Base-by-base conservation (phyloP, 2,888 invertebrate genomes). In the Bruchidius siliquastri region DNA sequence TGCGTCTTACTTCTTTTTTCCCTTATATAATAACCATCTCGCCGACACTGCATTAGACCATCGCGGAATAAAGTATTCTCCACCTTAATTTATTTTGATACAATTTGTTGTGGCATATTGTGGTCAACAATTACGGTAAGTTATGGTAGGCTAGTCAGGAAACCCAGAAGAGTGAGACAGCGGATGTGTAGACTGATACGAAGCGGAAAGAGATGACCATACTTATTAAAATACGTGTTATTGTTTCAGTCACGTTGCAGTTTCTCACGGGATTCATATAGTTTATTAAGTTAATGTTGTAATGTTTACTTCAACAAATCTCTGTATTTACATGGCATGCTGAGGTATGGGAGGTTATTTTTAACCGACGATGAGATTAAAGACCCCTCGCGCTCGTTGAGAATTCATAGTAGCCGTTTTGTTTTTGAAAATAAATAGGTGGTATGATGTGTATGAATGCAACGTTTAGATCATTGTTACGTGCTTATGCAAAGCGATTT, bases 201-300 rank as follows among this genome's bases (percentile, higher is more conserved):
- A 75, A 72, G 76, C 22, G 76, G 79, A 84, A 77, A 80, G 81
- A 79, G 84, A 82, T 73, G 76, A 79, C 78, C 74, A 81, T 82
- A 84, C 84, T 86, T 86, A 86, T 86, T 86, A 85, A 86, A 86
- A 86, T 86, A 85, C 86, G 84, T 85, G 85, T 86, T 85, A 86
- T 85, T 85, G 86, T 86, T 85, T 84, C 81, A 85, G 86, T 86
- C 86, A 86, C 86, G 86, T 86, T 86, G 85, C 82, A 80, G 84
- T 86, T 86, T 86, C 86, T 86, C 86, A 86, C 86, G 86, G 86
- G 84, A 85, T 82, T 74, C 80, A 83, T 81, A 81, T 83, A 82
- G 82, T 83, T 83, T 83, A 83, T 82, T 82, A 82, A 49, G 80
- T 77, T 81, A 82, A 82, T 81, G 80, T 80, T 75, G 75, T 79